Conservation (phyloP, 23 tunicate genomes). For the Styela clava region DNA sequence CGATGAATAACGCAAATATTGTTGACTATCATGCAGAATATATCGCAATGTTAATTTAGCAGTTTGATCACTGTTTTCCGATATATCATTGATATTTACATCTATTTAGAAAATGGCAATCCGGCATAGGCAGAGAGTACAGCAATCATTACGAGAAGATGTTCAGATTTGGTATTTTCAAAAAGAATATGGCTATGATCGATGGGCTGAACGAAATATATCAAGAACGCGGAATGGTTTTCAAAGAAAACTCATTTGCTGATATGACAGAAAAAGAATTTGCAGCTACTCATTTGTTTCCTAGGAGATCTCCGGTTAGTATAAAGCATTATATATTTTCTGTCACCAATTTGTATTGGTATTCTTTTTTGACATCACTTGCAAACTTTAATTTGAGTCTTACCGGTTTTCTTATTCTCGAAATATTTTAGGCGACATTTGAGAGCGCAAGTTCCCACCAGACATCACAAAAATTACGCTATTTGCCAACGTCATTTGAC, state of each 20-base stretch:
- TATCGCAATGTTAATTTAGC: too few species aligned
- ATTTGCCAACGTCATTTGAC: slow-evolving; percentile 43
- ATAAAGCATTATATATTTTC: neutral
- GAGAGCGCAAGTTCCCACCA: neutral
- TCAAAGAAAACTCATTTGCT: slow-evolving; percentile 43
- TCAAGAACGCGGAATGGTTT: slow-evolving; percentile 16
- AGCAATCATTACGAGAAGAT: neutral
- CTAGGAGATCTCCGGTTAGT: slow-evolving; percentile 48
- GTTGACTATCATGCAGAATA: too few species aligned
- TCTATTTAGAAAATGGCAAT: neutral
- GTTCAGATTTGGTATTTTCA: slow-evolving; percentile 6
- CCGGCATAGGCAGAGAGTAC: neutral
- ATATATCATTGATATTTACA: too few species aligned
- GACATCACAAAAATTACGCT: neutral
- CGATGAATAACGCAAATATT: too few species aligned
- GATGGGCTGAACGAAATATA: slow-evolving; percentile 26
- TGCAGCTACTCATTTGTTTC: slow-evolving; percentile 27
- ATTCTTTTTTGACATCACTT: too few species aligned
- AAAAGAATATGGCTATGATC: slow-evolving; percentile 9
- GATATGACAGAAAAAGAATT: slow-evolving; percentile 48
- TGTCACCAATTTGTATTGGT: too few species aligned
- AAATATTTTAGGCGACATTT: neutral
- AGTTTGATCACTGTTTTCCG: too few species aligned
- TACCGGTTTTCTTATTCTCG: neutral
- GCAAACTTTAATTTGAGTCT: too few species aligned